These are phyloP conservation scores for Arizona elegans DNA, from an alignment of 2,113 vertebrate genomes.

Conservation along the genomic window DNA sequence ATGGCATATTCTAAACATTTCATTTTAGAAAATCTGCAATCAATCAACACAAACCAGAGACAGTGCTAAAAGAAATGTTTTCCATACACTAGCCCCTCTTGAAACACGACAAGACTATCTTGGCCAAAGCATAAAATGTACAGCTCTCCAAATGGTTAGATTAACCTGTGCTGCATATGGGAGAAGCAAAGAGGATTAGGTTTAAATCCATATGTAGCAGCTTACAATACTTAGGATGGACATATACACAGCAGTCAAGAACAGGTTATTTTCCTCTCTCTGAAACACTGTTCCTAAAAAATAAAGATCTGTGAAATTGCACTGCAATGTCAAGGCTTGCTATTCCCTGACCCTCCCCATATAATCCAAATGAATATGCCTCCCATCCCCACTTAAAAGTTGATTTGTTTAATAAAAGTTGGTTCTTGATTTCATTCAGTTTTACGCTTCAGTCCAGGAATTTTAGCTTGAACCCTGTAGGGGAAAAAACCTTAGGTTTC, in stretches of 20 bases:
- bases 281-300: slow-evolving; percentile 78
- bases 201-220: slow-evolving; percentile 78
- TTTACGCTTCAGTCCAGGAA: slow-evolving; percentile 94
- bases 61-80: slow-evolving; percentile 69
- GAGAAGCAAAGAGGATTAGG: slow-evolving; percentile 71
- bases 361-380: slow-evolving; percentile 65
- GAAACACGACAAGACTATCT: slow-evolving; percentile 72
- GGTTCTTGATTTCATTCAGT: slow-evolving; percentile 76
- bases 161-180: slow-evolving; percentile 77
- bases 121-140: slow-evolving; percentile 68
- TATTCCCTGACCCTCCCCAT: slow-evolving; percentile 70
- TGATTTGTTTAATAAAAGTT: slow-evolving; percentile 52
- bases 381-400: slow-evolving; percentile 62
- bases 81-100: slow-evolving; percentile 55
- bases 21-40: slow-evolving; percentile 74
- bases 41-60: slow-evolving; percentile 76
- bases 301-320: slow-evolving; percentile 83
- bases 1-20: slow-evolving; percentile 76
- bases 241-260: slow-evolving; percentile 74
- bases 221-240: slow-evolving; percentile 78
- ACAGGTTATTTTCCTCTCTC: slow-evolving; percentile 62
- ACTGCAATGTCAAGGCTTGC: slow-evolving; percentile 74
- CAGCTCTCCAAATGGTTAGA: slow-evolving; percentile 69
- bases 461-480: slow-evolving; percentile 89
- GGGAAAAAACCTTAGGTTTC: background rate